Percentiles rank a stretch among this genome's conserved stretches.
Conservation (phyloP, 1,140 invertebrate genomes). For the Rhyzopertha dominica region DNA sequence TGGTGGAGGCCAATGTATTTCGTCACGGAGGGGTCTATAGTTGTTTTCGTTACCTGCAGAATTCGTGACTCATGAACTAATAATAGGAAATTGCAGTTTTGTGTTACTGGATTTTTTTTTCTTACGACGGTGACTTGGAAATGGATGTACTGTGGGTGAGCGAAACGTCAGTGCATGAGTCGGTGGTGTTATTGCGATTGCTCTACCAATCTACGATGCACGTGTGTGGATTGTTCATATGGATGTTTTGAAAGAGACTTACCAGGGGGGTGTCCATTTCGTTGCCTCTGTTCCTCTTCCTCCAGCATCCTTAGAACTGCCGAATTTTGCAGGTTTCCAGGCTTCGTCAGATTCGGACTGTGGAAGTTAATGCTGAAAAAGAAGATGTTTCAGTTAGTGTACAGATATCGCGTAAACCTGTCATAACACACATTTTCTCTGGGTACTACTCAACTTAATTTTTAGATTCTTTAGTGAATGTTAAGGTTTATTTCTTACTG, state of each 20-base stretch:
- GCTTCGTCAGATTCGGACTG: constrained; percentile 61
- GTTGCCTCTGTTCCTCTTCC: constrained; percentile 66
- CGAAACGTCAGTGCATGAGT: too few relatives aligned
- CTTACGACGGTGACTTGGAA: neutral
- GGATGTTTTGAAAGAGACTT: constrained; percentile 42
- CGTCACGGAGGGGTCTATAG: constrained; percentile 31
- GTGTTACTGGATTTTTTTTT: constrained; percentile 5
- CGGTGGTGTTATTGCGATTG: neutral
- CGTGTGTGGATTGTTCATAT: neutral
- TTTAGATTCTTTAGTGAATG: too few relatives aligned
- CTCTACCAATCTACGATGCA: neutral
- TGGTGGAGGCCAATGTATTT: constrained; percentile 35
- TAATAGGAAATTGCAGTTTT: constrained; percentile 9
- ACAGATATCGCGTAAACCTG: too few relatives aligned
- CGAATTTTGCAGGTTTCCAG: constrained; percentile 72
- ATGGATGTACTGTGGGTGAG: too few relatives aligned
- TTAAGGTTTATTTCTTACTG: too few relatives aligned
- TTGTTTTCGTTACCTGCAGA: constrained; percentile 28
- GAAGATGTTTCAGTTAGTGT: too few relatives aligned
- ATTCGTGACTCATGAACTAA: constrained; percentile 4
- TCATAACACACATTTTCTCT: too few relatives aligned
- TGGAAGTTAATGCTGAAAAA: constrained; percentile 67
- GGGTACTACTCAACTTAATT: too few relatives aligned
- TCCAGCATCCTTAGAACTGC: constrained; percentile 75
- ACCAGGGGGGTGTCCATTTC: constrained; percentile 55